A percentile compares a stretch with the other conserved stretches of the same genome.
These are phyloP conservation scores for Caenorhabditis sp. DNA, from an alignment of 2,888 invertebrate species.

Conservation along the genomic window DNA sequence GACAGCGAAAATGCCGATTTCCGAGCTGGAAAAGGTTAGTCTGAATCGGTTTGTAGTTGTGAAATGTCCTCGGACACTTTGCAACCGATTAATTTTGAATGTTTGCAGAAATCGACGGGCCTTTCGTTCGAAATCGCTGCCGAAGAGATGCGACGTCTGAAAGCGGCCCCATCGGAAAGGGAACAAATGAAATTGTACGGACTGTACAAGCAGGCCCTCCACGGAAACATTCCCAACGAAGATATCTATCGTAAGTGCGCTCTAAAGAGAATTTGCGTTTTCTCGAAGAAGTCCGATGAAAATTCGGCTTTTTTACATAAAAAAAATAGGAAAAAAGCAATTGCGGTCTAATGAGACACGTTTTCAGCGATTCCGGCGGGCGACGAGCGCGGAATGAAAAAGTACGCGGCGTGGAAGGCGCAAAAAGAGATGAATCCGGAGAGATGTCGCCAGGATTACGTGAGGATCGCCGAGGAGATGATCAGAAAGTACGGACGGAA, in stretches of 20 bases:
- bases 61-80: too few relatives aligned
- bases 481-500: conserved; percentile 64
- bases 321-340: too few relatives aligned
- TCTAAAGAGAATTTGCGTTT: too few relatives aligned
- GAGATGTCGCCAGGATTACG: conserved; percentile 66
- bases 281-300: too few relatives aligned
- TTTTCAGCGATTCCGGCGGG: conserved; percentile 51
- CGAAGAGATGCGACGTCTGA: conserved; percentile 70
- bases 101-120: too few relatives aligned
- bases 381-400: conserved; percentile 50
- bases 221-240: conserved; percentile 67
- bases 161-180: conserved; percentile 54
- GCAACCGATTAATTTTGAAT: too few relatives aligned
- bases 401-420: conserved; percentile 60
- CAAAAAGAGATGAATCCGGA: conserved; percentile 53
- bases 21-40: too few relatives aligned
- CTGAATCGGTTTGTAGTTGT: too few relatives aligned
- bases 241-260: conserved; percentile 68
- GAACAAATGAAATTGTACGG: conserved; percentile 66
- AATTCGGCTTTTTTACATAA: too few relatives aligned
- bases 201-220: conserved; percentile 70
- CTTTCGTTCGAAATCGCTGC: conserved; percentile 73
- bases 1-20: conserved; percentile 48
- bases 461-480: conserved; percentile 66
- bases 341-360: background rate